Evolutionary conservation across 2,113 vertebrate genomes (phyloP).

Genomic region (Tylochromis polylepis): DNA sequence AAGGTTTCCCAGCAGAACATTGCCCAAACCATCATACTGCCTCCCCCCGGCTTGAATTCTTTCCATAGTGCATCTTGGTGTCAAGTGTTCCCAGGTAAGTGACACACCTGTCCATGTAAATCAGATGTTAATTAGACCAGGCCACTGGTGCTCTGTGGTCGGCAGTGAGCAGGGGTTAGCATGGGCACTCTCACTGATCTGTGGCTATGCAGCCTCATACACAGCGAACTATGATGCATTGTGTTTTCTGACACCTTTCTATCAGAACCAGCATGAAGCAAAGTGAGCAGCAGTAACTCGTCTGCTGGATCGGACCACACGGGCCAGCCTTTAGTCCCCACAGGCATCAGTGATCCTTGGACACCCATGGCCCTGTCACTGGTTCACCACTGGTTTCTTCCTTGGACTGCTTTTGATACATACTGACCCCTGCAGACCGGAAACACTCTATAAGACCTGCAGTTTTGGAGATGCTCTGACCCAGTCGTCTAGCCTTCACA

Average conservation of each 20-base stretch:
- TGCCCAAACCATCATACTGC: background rate
- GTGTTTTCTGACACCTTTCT: background rate
- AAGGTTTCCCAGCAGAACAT: accelerated
- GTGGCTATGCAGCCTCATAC: background rate
- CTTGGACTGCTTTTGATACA: background rate
- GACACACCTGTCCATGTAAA: background rate
- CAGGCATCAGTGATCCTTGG: background rate
- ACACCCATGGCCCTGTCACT: background rate
- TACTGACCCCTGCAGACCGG: accelerated
- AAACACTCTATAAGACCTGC: accelerated
- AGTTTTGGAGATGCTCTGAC: background rate
- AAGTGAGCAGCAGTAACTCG: background rate
- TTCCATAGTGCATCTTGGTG: background rate
- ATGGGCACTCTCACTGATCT: background rate
- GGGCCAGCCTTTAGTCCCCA: background rate
- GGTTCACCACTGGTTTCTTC: background rate
- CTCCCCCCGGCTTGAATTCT: background rate
- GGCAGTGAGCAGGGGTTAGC: background rate
- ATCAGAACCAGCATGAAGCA: background rate
- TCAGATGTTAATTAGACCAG: background rate
- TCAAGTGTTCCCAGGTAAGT: accelerated
- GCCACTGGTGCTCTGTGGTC: accelerated
- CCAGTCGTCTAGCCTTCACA: background rate
- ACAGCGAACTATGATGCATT: accelerated
- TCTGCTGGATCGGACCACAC: background rate